Evolutionary conservation across 2,797 vertebrate species (phyloP).

Genomic region (Thamnophis elegans): DNA sequence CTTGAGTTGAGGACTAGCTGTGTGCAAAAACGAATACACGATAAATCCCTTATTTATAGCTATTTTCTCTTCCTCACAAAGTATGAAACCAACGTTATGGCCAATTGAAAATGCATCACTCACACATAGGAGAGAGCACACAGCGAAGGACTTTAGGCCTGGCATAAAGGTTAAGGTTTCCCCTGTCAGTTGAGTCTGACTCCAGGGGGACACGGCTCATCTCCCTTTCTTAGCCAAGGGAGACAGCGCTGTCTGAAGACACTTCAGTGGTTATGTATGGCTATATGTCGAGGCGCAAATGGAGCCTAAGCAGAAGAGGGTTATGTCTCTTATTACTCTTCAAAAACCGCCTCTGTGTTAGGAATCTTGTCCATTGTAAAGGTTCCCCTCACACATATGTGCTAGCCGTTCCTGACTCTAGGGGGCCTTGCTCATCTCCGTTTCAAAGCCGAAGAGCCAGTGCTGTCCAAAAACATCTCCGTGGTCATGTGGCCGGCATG

Average conservation of each 20-base stretch:
- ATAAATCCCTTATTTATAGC: background rate
- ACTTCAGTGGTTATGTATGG: background rate
- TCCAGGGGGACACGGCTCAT: background rate
- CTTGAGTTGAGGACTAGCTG: background rate
- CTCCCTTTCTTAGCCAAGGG: background rate
- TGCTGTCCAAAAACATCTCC: too few relatives aligned
- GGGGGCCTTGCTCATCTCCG: too few relatives aligned
- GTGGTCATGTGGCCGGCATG: too few relatives aligned
- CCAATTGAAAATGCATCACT: background rate
- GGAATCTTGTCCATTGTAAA: background rate
- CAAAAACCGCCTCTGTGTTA: background rate
- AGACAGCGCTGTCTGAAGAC: background rate
- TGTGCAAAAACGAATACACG: background rate
- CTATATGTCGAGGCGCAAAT: background rate
- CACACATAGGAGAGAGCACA: background rate
- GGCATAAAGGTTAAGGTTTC: background rate
- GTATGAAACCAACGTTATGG: background rate
- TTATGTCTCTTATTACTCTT: background rate
- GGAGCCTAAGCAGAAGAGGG: background rate
- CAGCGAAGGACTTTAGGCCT: background rate
- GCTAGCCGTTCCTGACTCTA: too few relatives aligned
- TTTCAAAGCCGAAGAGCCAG: too few relatives aligned
- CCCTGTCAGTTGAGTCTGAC: background rate
- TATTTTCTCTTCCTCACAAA: background rate
- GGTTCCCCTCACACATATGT: too few relatives aligned